phyloP scores from a whole-genome alignment of 1,140 invertebrate species.

The Popillia japonica region DNA sequence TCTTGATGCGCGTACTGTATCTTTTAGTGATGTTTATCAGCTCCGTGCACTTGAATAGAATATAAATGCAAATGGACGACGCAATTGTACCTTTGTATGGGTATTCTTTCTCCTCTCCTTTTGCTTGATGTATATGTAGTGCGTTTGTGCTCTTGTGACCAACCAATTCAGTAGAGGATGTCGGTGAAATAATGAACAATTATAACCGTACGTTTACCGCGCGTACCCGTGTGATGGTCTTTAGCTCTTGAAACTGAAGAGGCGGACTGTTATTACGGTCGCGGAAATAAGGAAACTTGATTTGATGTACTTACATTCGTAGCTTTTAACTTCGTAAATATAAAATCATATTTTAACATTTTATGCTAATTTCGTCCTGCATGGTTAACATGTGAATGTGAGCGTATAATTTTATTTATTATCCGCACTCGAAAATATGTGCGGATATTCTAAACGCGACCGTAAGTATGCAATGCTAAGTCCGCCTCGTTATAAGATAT shows the following conservation, averaged over 20 bases:
- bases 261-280: slow-evolving; percentile 26
- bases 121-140: slow-evolving; percentile 6
- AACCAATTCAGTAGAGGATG: slow-evolving; percentile 46
- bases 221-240: slow-evolving; percentile 35
- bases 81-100: slow-evolving; percentile 57
- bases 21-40: slow-evolving; percentile 55
- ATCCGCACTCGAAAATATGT: neutral
- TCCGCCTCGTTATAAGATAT: neutral
- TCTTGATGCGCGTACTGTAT: slow-evolving; percentile 52
- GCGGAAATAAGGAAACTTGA: slow-evolving; percentile 31
- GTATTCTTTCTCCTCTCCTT: slow-evolving; percentile 45
- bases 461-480: neutral
- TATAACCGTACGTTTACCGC: slow-evolving; percentile 49
- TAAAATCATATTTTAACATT: slow-evolving; percentile 35
- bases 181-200: slow-evolving; percentile 59
- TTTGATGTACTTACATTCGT: slow-evolving; percentile 12
- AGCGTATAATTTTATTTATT: slow-evolving; percentile 29
- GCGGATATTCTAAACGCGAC: neutral
- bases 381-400: neutral
- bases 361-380: slow-evolving; percentile 26
- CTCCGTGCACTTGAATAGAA: slow-evolving; percentile 52
- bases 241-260: slow-evolving; percentile 23
- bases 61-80: slow-evolving; percentile 59
- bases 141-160: slow-evolving; percentile 51
- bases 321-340: slow-evolving; percentile 25